Evolutionary conservation across 1,140 invertebrate species (phyloP).

Genomic region (Scaptomyza hsui): DNA sequence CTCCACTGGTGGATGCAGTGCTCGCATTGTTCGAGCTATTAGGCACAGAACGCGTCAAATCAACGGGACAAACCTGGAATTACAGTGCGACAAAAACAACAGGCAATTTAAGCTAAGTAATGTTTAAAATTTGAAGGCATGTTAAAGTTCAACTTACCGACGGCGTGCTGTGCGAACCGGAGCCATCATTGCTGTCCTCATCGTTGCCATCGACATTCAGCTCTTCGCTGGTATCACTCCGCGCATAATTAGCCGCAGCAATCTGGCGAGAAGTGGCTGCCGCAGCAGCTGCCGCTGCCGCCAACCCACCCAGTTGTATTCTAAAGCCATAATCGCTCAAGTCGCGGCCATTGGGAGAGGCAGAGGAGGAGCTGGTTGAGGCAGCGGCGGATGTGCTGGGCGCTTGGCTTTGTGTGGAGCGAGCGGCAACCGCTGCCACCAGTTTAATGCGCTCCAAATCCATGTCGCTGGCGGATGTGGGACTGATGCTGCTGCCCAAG

Average conservation of each 20-base stretch:
- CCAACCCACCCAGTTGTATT: constrained; percentile 83
- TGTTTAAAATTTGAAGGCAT: not conserved
- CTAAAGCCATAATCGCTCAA: constrained; percentile 83
- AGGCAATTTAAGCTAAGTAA: not conserved
- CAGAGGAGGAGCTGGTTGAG: constrained; percentile 48
- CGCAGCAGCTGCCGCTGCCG: constrained; percentile 77
- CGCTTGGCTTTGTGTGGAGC: constrained; percentile 47
- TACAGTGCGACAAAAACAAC: not conserved
- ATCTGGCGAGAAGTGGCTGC: constrained; percentile 79
- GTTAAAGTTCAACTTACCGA: constrained; percentile 68
- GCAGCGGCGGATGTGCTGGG: constrained; percentile 43
- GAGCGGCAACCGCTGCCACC: constrained; percentile 73
- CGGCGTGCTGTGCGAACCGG: constrained; percentile 72
- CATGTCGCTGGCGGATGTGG: constrained; percentile 58
- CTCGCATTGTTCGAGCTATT: constrained; percentile 41
- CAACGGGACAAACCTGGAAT: constrained; percentile 79
- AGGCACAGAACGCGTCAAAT: constrained; percentile 81
- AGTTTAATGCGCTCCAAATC: constrained; percentile 83
- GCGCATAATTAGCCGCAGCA: constrained; percentile 78
- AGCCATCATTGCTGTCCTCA: constrained; percentile 80
- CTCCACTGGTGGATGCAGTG: constrained; percentile 63
- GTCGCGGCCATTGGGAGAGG: constrained; percentile 66
- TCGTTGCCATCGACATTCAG: constrained; percentile 83
- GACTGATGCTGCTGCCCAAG: constrained; percentile 25
- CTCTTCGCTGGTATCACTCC: constrained; percentile 83